phyloP scores from a whole-genome alignment of 2,113 vertebrate species.

The Mormyrus iriodes region DNA sequence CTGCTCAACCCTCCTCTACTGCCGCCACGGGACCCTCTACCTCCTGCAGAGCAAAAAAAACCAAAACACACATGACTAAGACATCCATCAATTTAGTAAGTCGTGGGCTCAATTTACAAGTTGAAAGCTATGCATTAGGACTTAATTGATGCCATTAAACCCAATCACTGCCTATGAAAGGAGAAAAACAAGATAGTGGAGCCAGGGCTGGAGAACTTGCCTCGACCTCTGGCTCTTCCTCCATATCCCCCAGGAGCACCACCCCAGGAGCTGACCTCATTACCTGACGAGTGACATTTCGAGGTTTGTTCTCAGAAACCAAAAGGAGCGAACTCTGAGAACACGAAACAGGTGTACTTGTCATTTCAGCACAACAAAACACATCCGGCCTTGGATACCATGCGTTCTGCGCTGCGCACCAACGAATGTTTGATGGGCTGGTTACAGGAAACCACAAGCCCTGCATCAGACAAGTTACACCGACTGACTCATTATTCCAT shows the following conservation, averaged over 20 bases:
- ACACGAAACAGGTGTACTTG: background rate
- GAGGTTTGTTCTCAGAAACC: background rate
- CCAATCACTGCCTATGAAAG: background rate
- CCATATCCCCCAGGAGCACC: conserved; percentile 27
- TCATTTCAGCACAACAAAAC: background rate
- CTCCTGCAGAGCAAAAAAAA: conserved; percentile 22
- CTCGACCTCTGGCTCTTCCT: conserved; percentile 44
- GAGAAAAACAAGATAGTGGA: background rate
- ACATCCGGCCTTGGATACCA: background rate
- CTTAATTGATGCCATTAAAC: background rate
- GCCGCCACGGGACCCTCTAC: conserved; percentile 34
- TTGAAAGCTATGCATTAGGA: conserved; percentile 1
- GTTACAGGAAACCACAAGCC: background rate
- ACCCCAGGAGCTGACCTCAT: conserved; percentile 33
- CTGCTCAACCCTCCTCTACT: background rate
- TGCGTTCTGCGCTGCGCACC: background rate
- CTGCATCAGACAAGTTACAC: background rate
- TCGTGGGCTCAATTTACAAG: background rate
- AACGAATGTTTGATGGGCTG: background rate
- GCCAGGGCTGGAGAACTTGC: conserved; percentile 21
- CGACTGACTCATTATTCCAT: background rate
- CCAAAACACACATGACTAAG: background rate
- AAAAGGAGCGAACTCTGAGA: background rate
- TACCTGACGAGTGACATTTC: background rate
- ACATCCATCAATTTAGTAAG: background rate